Evolutionary conservation across 2,113 vertebrate species (phyloP).

Genomic region (Cheirogaleus medius): DNA sequence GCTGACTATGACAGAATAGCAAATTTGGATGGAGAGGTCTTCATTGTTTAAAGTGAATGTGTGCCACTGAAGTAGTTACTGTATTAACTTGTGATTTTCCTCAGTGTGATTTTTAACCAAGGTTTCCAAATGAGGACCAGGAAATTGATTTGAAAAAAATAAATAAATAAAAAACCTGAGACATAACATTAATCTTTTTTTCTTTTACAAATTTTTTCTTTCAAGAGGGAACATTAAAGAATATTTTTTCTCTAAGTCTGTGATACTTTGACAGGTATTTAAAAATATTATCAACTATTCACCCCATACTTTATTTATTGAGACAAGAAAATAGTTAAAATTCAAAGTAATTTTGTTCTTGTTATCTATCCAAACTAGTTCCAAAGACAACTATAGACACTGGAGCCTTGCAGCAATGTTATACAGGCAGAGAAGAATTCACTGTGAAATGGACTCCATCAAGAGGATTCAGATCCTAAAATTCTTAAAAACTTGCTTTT

Average conservation of each 20-base stretch:
- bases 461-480: background rate
- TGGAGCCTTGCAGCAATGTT: background rate
- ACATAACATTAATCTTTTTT: background rate
- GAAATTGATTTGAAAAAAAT: background rate
- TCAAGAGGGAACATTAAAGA: background rate
- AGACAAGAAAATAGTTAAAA: background rate
- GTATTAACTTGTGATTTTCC: background rate
- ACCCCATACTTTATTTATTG: background rate
- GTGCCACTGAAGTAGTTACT: background rate
- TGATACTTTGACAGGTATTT: background rate
- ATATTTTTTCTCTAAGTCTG: background rate
- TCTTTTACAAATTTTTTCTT: background rate
- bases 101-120: background rate
- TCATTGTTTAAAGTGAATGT: background rate
- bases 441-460: background rate
- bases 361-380: background rate
- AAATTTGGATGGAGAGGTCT: background rate
- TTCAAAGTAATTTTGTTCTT: background rate
- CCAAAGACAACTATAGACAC: background rate
- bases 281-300: background rate
- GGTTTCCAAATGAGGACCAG: conserved; percentile 24
- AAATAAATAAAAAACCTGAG: background rate
- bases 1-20: background rate
- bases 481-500: background rate
- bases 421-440: background rate